A percentile compares a stretch with the other conserved stretches of the same genome.
Conservation (phyloP, 2,797 vertebrate species). For the Triplophysa yarkandensis region DNA sequence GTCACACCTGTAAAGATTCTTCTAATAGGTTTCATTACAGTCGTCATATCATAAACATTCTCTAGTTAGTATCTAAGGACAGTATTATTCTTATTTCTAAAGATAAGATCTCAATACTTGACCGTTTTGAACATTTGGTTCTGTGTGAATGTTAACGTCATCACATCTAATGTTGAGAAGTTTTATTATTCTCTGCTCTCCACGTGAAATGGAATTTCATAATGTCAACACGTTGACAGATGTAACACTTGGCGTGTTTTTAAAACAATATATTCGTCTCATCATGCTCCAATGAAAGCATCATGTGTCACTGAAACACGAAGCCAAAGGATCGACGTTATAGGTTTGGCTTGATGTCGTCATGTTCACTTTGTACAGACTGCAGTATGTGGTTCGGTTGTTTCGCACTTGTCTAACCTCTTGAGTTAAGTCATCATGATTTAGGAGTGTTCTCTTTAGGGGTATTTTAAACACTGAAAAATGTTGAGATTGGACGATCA, state of each 20-base stretch:
- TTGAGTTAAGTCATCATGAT: not conserved
- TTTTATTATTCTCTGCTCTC: too few relatives aligned
- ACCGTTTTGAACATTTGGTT: not conserved
- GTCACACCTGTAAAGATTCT: not conserved
- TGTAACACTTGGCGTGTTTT: slow-evolving; percentile 20
- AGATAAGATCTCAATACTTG: not conserved
- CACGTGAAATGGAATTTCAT: too few relatives aligned
- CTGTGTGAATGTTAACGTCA: not conserved
- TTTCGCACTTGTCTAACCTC: not conserved
- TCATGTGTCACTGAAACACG: slow-evolving; percentile 24
- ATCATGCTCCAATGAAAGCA: not conserved
- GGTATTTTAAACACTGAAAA: slow-evolving; percentile 13
- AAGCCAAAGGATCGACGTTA: slow-evolving; percentile 21
- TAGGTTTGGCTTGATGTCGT: slow-evolving; percentile 15
- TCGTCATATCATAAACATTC: not conserved
- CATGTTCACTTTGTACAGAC: not conserved
- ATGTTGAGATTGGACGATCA: slow-evolving; percentile 53
- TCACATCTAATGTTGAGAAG: too few relatives aligned
- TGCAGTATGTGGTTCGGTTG: not conserved
- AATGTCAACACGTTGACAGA: slow-evolving; percentile 11
- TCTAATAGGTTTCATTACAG: not conserved
- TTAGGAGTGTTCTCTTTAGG: not conserved
- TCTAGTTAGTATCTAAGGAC: not conserved
- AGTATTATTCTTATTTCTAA: not conserved
- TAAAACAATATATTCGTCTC: slow-evolving; percentile 3